phyloP scores from a whole-genome alignment of 2,113 vertebrate species.

The Nyctibius bracteatus region DNA sequence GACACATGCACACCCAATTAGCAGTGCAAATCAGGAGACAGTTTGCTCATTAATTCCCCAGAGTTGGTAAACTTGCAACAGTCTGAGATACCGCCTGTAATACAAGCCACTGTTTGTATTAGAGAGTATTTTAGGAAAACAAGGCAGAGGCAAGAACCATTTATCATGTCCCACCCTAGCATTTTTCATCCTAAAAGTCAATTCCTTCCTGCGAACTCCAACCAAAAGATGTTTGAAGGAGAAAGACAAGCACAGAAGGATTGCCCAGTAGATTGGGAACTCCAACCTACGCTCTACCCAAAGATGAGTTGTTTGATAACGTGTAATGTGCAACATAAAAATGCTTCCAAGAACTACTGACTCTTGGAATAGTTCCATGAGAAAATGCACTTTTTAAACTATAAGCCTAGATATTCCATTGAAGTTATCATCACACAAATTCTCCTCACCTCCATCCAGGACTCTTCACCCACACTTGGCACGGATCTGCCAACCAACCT shows the following conservation, averaged over 20 bases:
- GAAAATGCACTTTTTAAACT: background rate
- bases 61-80: background rate
- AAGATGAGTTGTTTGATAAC: rapidly evolving
- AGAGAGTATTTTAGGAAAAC: background rate
- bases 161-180: background rate
- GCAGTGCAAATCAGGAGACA: background rate
- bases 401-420: background rate
- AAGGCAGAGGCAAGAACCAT: background rate
- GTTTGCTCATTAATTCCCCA: background rate
- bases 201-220: background rate
- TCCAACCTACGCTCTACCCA: rapidly evolving
- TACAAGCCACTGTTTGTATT: background rate
- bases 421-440: background rate
- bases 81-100: background rate
- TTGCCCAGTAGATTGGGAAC: background rate
- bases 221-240: background rate
- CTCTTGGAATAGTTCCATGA: background rate
- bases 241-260: background rate
- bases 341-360: background rate
- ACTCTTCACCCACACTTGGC: background rate
- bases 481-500: background rate
- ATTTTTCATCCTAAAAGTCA: background rate
- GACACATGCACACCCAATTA: background rate
- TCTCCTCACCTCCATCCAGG: background rate
- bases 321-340: background rate